Evolutionary conservation across 2,888 invertebrate genomes (phyloP), one percentile per base, ranked within the genome.

Genomic region (Operophtera brumata): DNA sequence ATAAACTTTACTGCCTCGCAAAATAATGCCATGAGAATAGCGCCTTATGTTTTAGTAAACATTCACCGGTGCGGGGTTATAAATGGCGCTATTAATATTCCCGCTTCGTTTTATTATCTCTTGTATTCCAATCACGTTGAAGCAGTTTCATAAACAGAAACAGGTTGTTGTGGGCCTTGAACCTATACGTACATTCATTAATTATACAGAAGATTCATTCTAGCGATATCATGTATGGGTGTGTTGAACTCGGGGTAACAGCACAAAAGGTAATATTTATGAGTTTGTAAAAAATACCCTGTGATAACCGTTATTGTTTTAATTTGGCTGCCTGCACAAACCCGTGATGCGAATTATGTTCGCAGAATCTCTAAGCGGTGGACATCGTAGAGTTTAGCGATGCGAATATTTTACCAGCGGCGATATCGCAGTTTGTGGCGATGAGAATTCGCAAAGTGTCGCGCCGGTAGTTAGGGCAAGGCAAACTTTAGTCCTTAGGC

Each of bases 41-140:
- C 7, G 11, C 11, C 10, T 30, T 1, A 9, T 42, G 7, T 41
- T 41, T 35, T 37, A 36, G 40, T 54, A 51, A 40, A 47, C 35
- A 40, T 41, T 52, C 25, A 30, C 40, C 26, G 11, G 32, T 48
- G 36, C n/a, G n/a, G n/a, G n/a, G n/a, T n/a, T n/a, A 51, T 44
- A 45, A 48, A 48, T 49, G 25, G 41, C 30, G 44, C 41, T 11
- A 57, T 61, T 57, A 59, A 46, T 57, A 63, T 63, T 57, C 59
- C 37, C 32, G 6, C 13, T 32, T 41, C 50, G 53, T 61, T 57
- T 57, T 43, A 56, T 54, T 49, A 41, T 35, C 47, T 42, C 34
- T 54, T 44, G 51, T 50, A 50, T 53, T 52, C 58, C 32, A 26
- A 46, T 57, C 61, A 59, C 63, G 59, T 54, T 37, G 20, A 14